Percentiles rank a stretch among this genome's conserved stretches.
Evolutionary conservation across 2,113 vertebrate species (phyloP).

Genomic region (Hippopotamus amphibius): DNA sequence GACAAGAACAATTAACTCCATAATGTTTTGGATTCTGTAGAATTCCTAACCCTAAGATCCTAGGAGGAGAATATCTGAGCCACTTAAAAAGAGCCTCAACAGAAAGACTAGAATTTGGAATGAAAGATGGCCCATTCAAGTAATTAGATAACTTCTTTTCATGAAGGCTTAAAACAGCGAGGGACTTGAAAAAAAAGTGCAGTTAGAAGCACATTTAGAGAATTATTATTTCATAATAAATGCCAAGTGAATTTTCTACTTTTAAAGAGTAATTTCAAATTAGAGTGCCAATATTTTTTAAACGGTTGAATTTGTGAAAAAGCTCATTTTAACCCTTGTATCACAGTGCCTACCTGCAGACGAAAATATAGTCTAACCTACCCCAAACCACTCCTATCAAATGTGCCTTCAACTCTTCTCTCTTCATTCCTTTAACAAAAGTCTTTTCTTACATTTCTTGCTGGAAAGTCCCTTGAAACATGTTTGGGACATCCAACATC

Average conservation of each 20-base stretch:
- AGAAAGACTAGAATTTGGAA: slow-evolving; percentile 55
- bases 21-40: slow-evolving; percentile 28
- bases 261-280: slow-evolving; percentile 60
- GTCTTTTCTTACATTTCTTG: not conserved
- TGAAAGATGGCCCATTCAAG: slow-evolving; percentile 17
- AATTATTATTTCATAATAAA: slow-evolving; percentile 59
- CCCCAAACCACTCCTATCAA: slow-evolving; percentile 16
- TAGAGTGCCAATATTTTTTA: slow-evolving; percentile 47
- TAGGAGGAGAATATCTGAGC: slow-evolving; percentile 23
- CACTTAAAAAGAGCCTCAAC: slow-evolving; percentile 45
- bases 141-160: slow-evolving; percentile 67
- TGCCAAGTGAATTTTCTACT: slow-evolving; percentile 68
- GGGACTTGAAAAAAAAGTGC: slow-evolving; percentile 33
- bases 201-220: slow-evolving; percentile 57
- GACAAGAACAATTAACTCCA: slow-evolving; percentile 39
- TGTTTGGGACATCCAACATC: not conserved
- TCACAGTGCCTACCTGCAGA: slow-evolving; percentile 5
- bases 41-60: slow-evolving; percentile 5
- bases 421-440: slow-evolving; percentile 28
- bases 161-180: slow-evolving; percentile 46
- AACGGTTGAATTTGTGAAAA: slow-evolving; percentile 57
- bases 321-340: slow-evolving; percentile 37
- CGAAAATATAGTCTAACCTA: not conserved
- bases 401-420: slow-evolving; percentile 23
- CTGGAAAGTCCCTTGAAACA: not conserved